Conservation (phyloP, 1,140 invertebrate genomes). For the Euura saliciscinereae region DNA sequence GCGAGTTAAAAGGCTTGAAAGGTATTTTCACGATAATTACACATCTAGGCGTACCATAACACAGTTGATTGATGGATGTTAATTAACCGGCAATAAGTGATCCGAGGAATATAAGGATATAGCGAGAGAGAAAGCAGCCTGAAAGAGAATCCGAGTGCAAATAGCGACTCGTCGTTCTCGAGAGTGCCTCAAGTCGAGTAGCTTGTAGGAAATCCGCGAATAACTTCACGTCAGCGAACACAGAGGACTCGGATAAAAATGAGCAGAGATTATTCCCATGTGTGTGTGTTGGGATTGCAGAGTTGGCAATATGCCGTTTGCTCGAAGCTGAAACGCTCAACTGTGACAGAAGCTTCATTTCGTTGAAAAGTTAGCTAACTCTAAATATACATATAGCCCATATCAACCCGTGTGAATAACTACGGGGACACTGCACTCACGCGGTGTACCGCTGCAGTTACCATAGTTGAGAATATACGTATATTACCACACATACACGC, state of each 20-base stretch:
- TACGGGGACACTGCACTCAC: background rate
- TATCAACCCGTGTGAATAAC: background rate
- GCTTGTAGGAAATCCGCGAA: too few species aligned
- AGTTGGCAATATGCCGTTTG: conserved; percentile 36
- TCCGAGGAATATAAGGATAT: background rate
- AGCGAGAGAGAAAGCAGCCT: background rate
- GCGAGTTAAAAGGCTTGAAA: too few species aligned
- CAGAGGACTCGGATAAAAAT: too few species aligned
- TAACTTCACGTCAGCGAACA: background rate
- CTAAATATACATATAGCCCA: conserved; percentile 39
- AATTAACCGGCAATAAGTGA: too few species aligned
- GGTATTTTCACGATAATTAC: too few species aligned
- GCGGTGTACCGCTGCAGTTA: too few species aligned
- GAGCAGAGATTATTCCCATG: too few species aligned
- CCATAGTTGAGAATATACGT: background rate
- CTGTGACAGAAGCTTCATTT: conserved; percentile 8
- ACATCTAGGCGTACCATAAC: too few species aligned
- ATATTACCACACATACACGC: too few species aligned
- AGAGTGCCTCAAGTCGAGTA: too few species aligned
- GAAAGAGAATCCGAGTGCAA: background rate
- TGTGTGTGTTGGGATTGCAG: background rate
- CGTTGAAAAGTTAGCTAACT: conserved; percentile 44
- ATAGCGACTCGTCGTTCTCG: too few species aligned
- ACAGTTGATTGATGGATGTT: too few species aligned
- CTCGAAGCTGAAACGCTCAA: conserved; percentile 35